A percentile compares a stretch with the other conserved stretches of the same genome.
Evolutionary conservation across 2,113 vertebrate species (phyloP).

Genomic region (Acanthochromis polyacanthus): DNA sequence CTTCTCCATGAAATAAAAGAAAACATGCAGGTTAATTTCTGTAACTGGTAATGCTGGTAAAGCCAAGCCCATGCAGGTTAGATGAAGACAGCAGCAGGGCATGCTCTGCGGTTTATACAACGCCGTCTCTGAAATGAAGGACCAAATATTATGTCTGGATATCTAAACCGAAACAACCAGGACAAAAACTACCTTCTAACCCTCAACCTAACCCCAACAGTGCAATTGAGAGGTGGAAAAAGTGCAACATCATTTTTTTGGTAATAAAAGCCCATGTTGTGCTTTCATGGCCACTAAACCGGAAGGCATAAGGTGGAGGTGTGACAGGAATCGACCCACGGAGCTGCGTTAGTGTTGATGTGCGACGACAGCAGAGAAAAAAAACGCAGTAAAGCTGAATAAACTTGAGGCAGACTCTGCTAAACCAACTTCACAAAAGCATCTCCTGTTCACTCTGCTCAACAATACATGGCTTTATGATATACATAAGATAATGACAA

Average conservation of each 20-base stretch:
- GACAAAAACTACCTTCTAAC: too few species aligned
- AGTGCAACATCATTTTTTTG: slow-evolving; percentile 25
- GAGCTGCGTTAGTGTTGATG: slow-evolving; percentile 9
- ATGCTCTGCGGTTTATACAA: neutral
- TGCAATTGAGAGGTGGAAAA: slow-evolving; percentile 6
- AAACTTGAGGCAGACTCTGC: neutral
- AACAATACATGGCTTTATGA: slow-evolving; percentile 49
- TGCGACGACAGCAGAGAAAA: slow-evolving; percentile 19
- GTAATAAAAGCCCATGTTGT: slow-evolving; percentile 27
- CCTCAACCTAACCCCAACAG: neutral
- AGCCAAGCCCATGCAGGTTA: slow-evolving; percentile 40
- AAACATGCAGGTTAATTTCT: slow-evolving; percentile 20
- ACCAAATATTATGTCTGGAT: neutral
- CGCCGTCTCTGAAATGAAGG: neutral
- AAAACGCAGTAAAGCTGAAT: slow-evolving; percentile 25
- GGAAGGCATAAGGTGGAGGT: slow-evolving; percentile 29
- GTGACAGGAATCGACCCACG: slow-evolving; percentile 1
- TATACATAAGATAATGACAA: slow-evolving; percentile 53
- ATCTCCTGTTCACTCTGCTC: slow-evolving; percentile 16
- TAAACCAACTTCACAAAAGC: slow-evolving; percentile 22
- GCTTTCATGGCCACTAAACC: slow-evolving; percentile 22
- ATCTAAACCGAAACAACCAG: neutral
- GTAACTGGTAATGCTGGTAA: slow-evolving; percentile 2
- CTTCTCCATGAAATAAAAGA: neutral
- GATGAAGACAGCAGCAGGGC: neutral